Evolutionary conservation across 2,113 vertebrate genomes (phyloP).

Genomic region (Petrocephalus zakoni): DNA sequence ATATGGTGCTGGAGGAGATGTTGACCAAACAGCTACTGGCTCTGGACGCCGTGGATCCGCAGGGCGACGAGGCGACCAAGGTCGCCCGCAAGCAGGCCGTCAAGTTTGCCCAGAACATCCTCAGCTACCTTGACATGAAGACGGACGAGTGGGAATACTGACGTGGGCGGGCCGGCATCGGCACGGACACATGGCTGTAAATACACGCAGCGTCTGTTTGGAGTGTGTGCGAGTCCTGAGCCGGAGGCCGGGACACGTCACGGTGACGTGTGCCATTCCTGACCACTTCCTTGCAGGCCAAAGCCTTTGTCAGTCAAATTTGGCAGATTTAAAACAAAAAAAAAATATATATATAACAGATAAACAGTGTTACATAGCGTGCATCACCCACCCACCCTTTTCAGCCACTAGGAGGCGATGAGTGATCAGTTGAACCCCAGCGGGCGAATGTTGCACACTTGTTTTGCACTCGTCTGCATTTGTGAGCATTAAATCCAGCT

Average conservation of each 20-base stretch:
- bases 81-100: slow-evolving; percentile 87
- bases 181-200: not conserved
- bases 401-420: not conserved
- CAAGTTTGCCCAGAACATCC: slow-evolving; percentile 91
- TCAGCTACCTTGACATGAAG: slow-evolving; percentile 93
- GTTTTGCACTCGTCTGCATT: not conserved
- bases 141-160: slow-evolving; percentile 96
- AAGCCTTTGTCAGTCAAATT: not conserved
- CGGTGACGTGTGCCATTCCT: slow-evolving; percentile 32
- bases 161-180: not conserved
- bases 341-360: not conserved
- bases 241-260: slow-evolving; percentile 52
- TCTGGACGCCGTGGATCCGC: slow-evolving; percentile 89
- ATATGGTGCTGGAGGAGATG: slow-evolving; percentile 87
- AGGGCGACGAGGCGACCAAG: slow-evolving; percentile 81
- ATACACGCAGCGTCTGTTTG: not conserved
- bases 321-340: not conserved
- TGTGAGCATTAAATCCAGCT: not conserved
- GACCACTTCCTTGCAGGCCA: not conserved
- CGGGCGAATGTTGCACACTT: not conserved
- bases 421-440: not conserved
- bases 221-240: not conserved
- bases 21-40: slow-evolving; percentile 90
- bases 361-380: not conserved
- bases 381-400: not conserved